Evolutionary conservation across 2,797 vertebrate species (phyloP), one percentile per base, ranked within the genome.

Genomic region (Apogon talboti): DNA sequence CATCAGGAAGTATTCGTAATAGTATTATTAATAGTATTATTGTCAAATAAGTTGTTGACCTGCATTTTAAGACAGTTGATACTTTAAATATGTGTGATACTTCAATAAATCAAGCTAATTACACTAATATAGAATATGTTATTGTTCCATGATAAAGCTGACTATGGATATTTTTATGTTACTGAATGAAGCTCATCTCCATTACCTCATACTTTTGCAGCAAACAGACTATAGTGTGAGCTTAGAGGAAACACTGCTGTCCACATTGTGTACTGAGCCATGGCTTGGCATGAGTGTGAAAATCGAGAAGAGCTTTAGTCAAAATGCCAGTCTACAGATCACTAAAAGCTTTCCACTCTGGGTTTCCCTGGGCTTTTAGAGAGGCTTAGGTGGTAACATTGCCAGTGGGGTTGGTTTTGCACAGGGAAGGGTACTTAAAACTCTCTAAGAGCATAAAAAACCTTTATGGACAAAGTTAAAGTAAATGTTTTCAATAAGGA

Each of bases 271-370:
- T 81, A 74, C 82, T 80, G 79, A 88, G 86, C 88, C 82, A 77
- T 67, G 46, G 79, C 79, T 85, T 88, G 89, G 88, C 86, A 85
- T 71, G 74, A 85, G 76, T 87, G 81, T 92, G 91, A 93, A 94
- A 93, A 89, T 71, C 30, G 90, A 92, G 92, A 92, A 85, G 82
- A 84, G 91, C 91, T 93, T 93, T 91, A 89, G 82, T 87, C 87
- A 92, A 92, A 91, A 92, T 93, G 93, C 92, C 92, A 93, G 84
- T 87, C 87, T 88, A 88, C 84, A 88, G 84, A 90, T 91, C 89
- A 87, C 92, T 93, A 92, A 93, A 92, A 93, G 93, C 90, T 90
- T 92, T 90, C 81, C 82, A 84, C 83, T 88, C 78, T 79, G 72
- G 81, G 73, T 76, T 86, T 91, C 81, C 66, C 68, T 72, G 73